Base-by-base conservation (phyloP, 2,113 vertebrate genomes). In the Turnix velox region DNA sequence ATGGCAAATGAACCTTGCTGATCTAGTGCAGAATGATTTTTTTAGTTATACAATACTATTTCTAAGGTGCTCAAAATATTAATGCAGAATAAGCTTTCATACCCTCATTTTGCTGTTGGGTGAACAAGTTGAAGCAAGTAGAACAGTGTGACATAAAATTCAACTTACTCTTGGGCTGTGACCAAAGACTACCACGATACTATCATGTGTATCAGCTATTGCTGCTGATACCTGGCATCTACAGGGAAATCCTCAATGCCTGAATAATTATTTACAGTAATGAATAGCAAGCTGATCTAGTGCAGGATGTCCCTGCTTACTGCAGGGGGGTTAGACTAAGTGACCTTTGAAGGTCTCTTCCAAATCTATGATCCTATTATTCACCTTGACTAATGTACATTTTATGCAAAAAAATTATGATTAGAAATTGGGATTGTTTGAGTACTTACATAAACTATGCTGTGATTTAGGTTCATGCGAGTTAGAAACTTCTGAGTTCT, bases 91-190 rank as follows among this genome's bases (percentile, higher is more conserved):
- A 90, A 81, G 40, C 28, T 77, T 86, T 94, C 74, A 81, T 88
- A 49, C 88, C 80, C 75, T 93, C 63, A 88, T 95, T 94, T 93
- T 95, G 81, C 65, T 69, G 42, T 0, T 90, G 85, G 15, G 35
- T 90, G 79, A 86, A 55, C 75, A 88, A 85, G 92, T 71, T 77
- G 67, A 73, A 49, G 10, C 33, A 48, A 82, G 74, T n/a, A n/a
- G 67, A 61, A 81, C 24, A 40, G 67, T 51, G 16, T 28, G n/a
- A 42, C 31, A 48, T 5, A 57, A 68, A 84, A 65, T 37, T 43
- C 52, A 65, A 28, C 14, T 28, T 69, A 3, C 24, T 62, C 63
- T 42, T 31, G 49, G 46, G 33, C 48, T 79, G 49, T 79, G 62
- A 18, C 42, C 58, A 18, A 28, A 35, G 31, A 10, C 14, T 45